Percentiles rank a stretch among this genome's conserved stretches.
These are phyloP conservation scores for Ctenosaura bakeri DNA, from an alignment of 2,797 vertebrate species.

Conservation along the genomic window DNA sequence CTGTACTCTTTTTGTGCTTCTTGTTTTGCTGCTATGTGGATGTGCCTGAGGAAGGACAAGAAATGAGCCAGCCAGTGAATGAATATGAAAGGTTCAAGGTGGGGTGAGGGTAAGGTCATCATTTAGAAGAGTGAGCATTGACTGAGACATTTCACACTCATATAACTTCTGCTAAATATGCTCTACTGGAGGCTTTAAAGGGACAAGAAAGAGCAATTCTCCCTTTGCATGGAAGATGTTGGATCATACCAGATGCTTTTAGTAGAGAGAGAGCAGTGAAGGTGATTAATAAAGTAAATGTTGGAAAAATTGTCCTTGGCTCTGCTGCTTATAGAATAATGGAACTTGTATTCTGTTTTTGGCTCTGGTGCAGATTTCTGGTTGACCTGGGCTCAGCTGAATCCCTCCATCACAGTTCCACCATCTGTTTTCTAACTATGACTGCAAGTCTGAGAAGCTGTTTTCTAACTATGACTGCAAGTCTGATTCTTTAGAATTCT, in stretches of 20 bases:
- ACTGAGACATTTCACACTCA: neutral
- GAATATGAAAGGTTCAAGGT: neutral
- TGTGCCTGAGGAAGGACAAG: neutral
- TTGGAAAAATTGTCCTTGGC: neutral
- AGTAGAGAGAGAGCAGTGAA: neutral
- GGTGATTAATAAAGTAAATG: neutral
- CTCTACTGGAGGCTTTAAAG: neutral
- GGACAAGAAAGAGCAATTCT: neutral
- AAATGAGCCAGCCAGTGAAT: neutral
- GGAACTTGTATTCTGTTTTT: neutral
- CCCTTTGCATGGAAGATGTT: neutral
- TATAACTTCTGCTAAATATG: conserved; percentile 7
- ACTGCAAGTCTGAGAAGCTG: neutral
- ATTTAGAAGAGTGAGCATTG: neutral
- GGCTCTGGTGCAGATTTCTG: neutral
- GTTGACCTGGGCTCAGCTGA: neutral
- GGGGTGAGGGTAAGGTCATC: neutral
- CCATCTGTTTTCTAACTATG: conserved; percentile 1
- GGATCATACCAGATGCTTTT: neutral
- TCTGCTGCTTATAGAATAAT: neutral
- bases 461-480: neutral
- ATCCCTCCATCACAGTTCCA: neutral
- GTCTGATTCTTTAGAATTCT: neutral
- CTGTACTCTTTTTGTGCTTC: neutral
- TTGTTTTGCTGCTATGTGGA: neutral